These are phyloP conservation scores for Entomobrya multifasciata DNA, from an alignment of 2,888 invertebrate species.

Conservation along the genomic window DNA sequence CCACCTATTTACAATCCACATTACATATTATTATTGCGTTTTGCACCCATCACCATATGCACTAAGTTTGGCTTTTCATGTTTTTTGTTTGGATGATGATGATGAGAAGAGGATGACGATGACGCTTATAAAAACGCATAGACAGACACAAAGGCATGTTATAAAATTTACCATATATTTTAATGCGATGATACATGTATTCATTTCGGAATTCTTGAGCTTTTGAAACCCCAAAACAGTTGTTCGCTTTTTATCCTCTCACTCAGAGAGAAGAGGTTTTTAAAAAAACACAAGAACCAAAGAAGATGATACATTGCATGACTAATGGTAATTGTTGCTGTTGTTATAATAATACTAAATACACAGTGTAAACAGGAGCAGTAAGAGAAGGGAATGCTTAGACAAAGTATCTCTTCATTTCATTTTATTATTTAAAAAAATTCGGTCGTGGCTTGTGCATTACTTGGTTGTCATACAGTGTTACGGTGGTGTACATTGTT, in stretches of 20 bases:
- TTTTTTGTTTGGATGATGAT: not conserved
- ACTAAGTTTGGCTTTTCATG: too few species aligned
- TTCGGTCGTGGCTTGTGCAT: constrained; percentile 22
- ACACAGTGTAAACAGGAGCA: not conserved
- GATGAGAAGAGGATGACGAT: constrained; percentile 3
- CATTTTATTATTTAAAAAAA: not conserved
- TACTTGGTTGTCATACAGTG: constrained; percentile 13
- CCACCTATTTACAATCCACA: not conserved
- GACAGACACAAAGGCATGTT: constrained; percentile 9
- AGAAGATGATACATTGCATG: constrained; percentile 42
- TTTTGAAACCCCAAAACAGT: constrained; percentile 34
- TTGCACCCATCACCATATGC: constrained; percentile 30
- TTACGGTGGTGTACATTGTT: not conserved
- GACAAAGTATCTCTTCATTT: not conserved
- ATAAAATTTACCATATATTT: too few species aligned
- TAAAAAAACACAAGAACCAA: not conserved
- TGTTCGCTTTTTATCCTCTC: not conserved
- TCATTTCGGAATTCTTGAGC: not conserved
- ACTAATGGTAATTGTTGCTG: constrained; percentile 41
- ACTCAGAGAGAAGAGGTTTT: not conserved
- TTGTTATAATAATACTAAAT: constrained; percentile 18
- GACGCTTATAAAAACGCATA: constrained; percentile 7
- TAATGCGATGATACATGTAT: too few species aligned
- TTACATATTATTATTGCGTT: not conserved
- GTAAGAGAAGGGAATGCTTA: not conserved